Evolutionary conservation across 2,797 vertebrate species (phyloP), one percentile per base, ranked within the genome.

Genomic region (Coccyzus lansbergi): DNA sequence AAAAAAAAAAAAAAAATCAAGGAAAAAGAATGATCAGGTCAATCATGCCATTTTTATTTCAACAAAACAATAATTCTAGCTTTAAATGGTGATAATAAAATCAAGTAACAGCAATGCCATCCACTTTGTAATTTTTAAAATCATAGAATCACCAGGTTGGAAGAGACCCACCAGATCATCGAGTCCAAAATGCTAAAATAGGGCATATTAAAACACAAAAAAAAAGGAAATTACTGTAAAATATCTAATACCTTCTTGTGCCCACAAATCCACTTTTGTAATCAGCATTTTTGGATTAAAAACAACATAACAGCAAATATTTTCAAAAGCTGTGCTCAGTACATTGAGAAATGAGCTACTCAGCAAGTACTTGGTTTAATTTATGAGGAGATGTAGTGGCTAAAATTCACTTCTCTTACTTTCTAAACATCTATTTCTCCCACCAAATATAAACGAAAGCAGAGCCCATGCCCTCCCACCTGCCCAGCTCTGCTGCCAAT

Each of bases 371-470:
- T 83, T 62, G 0, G 0, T 75, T 93, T 86, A 55, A 82, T 56
- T 90, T 36, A 75, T 3, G 7, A 77, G 40, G 69, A 67, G 26
- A 33, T 22, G n/a, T 88, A 92, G 56, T 51, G 72, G 69, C 31
- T 83, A 44, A 55, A 58, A 48, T 64, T 33, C 70, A 22, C 31
- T 75, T 81, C 46, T 59, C 70, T 62, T 29, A 11, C 44, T 83
- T 88, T 63, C 70, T 40, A 8, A 71, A 38, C 10, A 36, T 19
- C 29, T 29, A 2, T 14, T 86, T 65, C 51, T 63, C 42, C 49
- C 24, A 40, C 4, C 7, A 22, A 8, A 20, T 0, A 0, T 3
- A 12, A 51, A 10, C 1, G n/a, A 42, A 72, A 48, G 51, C 19
- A 68, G 82, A 68, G 48, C 51, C 56, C 20, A 0, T 0, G 4